Conservation (phyloP, 2,888 invertebrate genomes). For the Cantharis rufa region DNA sequence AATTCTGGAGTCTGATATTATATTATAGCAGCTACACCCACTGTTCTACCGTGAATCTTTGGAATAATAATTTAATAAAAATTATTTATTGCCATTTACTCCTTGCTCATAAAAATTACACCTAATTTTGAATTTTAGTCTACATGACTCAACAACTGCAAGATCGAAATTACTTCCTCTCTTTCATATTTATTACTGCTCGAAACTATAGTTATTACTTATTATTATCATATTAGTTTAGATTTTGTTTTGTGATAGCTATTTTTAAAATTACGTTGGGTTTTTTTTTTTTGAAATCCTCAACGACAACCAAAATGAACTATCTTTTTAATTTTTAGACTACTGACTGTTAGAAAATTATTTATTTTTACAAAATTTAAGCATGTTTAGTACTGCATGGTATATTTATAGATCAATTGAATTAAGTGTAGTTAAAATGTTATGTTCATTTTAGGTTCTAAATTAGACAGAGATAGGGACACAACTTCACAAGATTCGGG, state of each 20-base stretch:
- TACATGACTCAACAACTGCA: background rate
- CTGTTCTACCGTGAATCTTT: no score
- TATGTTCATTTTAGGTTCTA: constrained; percentile 43
- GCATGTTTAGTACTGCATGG: background rate
- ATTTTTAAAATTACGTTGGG: background rate
- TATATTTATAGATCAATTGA: background rate
- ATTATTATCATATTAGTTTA: background rate
- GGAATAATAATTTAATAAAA: no score
- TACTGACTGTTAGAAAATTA: background rate
- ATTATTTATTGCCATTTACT: no score
- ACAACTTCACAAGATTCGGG: constrained; percentile 87
- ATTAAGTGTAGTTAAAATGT: background rate
- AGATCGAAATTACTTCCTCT: background rate
- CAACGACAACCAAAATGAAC: background rate
- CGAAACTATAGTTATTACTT: background rate
- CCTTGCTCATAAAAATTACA: no score
- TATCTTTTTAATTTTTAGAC: background rate
- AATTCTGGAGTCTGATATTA: no score
- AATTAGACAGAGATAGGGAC: constrained; percentile 63
- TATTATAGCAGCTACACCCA: no score
- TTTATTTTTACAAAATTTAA: background rate
- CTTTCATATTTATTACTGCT: background rate
- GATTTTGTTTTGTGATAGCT: background rate
- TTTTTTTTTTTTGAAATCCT: background rate
- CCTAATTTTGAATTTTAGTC: no score